Evolutionary conservation across 1,140 invertebrate genomes (phyloP).

Genomic region (Saccostrea glomerata): DNA sequence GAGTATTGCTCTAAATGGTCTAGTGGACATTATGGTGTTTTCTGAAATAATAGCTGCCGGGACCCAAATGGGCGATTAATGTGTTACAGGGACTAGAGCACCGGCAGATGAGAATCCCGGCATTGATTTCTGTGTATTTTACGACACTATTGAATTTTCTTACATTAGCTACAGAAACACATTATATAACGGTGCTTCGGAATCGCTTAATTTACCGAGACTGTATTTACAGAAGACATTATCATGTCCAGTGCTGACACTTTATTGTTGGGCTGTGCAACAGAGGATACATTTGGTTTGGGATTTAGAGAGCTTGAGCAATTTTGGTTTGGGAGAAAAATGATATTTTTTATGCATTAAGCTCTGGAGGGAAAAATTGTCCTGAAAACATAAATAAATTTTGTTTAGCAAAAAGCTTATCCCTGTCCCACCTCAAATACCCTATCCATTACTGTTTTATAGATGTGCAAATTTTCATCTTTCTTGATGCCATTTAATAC

Average conservation of each 20-base stretch:
- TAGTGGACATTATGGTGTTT: background rate
- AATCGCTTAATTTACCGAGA: background rate
- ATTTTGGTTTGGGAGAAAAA: background rate
- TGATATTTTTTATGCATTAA: no score
- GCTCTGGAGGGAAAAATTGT: background rate
- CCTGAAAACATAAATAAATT: background rate
- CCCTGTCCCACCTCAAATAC: no score
- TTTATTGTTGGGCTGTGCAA: background rate
- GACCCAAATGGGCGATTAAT: background rate
- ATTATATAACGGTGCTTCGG: background rate
- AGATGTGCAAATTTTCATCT: no score
- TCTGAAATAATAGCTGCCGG: background rate
- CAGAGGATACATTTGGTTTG: background rate
- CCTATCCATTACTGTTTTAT: no score
- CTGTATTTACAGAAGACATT: background rate
- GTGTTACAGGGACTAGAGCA: background rate
- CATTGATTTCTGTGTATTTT: slow-evolving; percentile 15
- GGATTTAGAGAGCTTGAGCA: background rate
- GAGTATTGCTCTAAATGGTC: background rate
- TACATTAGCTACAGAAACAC: background rate
- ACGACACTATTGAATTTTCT: background rate
- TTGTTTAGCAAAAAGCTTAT: no score
- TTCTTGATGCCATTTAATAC: no score
- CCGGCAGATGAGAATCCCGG: background rate
- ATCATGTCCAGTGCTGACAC: background rate